Base-by-base conservation (phyloP, 2,113 vertebrate genomes). In the Callopanchax toddi region DNA sequence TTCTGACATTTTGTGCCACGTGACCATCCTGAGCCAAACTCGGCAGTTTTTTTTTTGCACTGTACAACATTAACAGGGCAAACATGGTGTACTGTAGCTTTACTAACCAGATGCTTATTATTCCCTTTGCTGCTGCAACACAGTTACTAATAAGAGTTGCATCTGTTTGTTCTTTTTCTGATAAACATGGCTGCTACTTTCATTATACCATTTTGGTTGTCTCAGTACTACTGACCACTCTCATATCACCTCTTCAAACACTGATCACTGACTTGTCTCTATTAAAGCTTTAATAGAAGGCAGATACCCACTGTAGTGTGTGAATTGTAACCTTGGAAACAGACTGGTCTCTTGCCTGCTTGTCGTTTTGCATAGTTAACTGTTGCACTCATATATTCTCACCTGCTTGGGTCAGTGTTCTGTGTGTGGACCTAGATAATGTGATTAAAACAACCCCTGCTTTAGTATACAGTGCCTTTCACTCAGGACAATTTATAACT, bases 61-160 rank as follows among this genome's bases (percentile, higher is more conserved):
- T 80, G 74, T 83, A 75, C 17, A 67, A 66, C 76, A 76, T 86
- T 87, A 70, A 85, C 70, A 82, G 76, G 83, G 84, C 80, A 84
- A 87, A 82, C 79, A 83, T 79, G 67, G 78, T 84, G 76, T 88
- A 89, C 87, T 89, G 84, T 84, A 90, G 86, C 87, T 89, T 90
- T 89, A 89, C 86, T 90, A 86, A 89, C 77, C 70, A 75, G 78
- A 89, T 65, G 82, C 79, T 87, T 74, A 76, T 55, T 58, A 64
- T 80, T 78, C 74, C 74, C 65, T 84, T 81, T 76, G 76, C 76
- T 86, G 73, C 84, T 83, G 83, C 83, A 83, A 84, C 84, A 76
- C 63, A 69, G 64, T 80, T 75, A 72, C 67, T 74, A 76, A 74
- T 81, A 60, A 81, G 79, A 79, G 67, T 50, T 82, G 73, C 73